Evolutionary conservation across 2,797 vertebrate species (phyloP), one percentile per base, ranked within the genome.

Genomic region (Oreortyx pictus): DNA sequence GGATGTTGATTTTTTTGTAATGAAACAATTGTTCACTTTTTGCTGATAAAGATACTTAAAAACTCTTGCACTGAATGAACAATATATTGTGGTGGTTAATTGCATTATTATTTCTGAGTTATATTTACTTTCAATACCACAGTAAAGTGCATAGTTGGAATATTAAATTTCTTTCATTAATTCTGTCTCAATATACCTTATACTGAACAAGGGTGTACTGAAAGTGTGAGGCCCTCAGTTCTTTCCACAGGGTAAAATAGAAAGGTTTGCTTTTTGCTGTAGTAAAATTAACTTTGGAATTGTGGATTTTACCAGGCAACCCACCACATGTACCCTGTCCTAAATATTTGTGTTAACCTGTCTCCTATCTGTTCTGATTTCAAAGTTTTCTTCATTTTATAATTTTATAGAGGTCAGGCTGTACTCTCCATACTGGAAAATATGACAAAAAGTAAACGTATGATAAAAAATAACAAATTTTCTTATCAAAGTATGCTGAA

Each of bases 31-130:
- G 2, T 17, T 43, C 47, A 29, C 4, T 2, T 50, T 85, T 83
- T 54, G 7, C 5, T 46, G 3, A 37, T 54, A 4, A 61, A 14
- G 22, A 59, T 14, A 49, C 0, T 0, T n/a, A 52, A 87, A 87
- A 77, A 47, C 18, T 62, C 37, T 35, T 31, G 2, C 23, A 39
- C 10, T 76, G 14, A 61, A 77, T 8, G 57, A 46, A 27, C 1
- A 46, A 4, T 0, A 0, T 49, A 17, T 17, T 2, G 1, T 41
- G 12, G 12, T n/a, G 9, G 6, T 71, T 14, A 61, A 49, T 2
- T 9, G 8, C 27, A n/a, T 47, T 56, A 49, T 56, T 82, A 49
- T 60, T 82, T 92, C 29, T 64, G 10, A 57, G 6, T 41, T 24
- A 1, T 67, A 5, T n/a, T 80, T 31, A 18, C 4, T 62, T 79